Base-by-base conservation (phyloP, 64 coral and sea anemone species). In the Hydrozoanthus tunicans region DNA sequence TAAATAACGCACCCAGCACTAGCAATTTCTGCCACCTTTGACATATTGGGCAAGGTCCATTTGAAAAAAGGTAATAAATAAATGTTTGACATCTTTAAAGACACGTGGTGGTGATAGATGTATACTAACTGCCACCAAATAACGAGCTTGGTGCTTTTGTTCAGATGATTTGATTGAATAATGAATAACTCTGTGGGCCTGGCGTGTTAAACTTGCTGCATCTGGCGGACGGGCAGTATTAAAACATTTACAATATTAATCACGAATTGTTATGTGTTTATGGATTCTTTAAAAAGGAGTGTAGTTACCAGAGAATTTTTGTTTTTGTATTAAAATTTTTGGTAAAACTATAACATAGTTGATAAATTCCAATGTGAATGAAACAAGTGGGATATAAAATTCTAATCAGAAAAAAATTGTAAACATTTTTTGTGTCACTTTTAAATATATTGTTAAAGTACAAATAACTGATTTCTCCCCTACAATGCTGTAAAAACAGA, bases 31-130 rank as follows among this genome's bases (percentile, higher is more conserved):
- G 27, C 12, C 4, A 11, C 24, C 9, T 76, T 27, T 27, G n/a
- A 71, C 68, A 71, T 8, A 24, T 71, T 26, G 11, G 68, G 68
- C 6, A 26, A 25, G 20, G 68, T 71, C 26, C 9, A 23, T 70
- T 69, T 69, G 6, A 71, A 70, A 70, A 71, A 71, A 71, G 26
- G n/a, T 24, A 71, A n/a, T 20, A 20, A 17, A 17, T 20, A 17
- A 69, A 5, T 69, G 9, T 62, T 81, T 81, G 58, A 81, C 58
- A 63, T 53, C 26, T 76, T 52, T 51, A 13, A 62, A 27, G 12
- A 81, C 79, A 81, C 79, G 79, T 81, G 79, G 57, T 23, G 79
- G 72, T 76, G 32, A 11, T 53, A 76, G 14, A 8, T 11, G 13
- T 52, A 32, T 27, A 3, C 32, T 43, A 43, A 43, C 32, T 76